Evolutionary conservation across 1,140 invertebrate species (phyloP).

Genomic region (Drosophila azteca): DNA sequence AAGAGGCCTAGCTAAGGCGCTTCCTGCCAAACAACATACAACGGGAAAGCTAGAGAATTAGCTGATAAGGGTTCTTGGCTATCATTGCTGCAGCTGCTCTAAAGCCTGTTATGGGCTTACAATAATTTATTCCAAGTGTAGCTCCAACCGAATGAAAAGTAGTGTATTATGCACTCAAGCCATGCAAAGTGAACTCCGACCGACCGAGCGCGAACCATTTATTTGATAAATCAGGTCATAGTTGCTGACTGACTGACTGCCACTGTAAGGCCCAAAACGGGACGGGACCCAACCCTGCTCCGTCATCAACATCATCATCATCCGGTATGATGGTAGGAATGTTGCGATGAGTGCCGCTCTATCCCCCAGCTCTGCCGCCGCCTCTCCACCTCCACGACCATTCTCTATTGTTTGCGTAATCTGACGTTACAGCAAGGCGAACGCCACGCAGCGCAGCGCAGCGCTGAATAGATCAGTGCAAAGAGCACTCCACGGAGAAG

Average conservation of each 20-base stretch:
- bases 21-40: too few species aligned
- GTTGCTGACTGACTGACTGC: constrained; percentile 63
- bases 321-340: constrained; percentile 44
- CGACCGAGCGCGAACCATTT: constrained; percentile 58
- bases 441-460: constrained; percentile 29
- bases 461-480: constrained; percentile 11
- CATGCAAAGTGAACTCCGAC: constrained; percentile 21
- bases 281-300: constrained; percentile 9
- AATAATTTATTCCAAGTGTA: constrained; percentile 41
- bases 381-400: background rate
- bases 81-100: too few species aligned
- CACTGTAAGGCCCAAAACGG: constrained; percentile 39
- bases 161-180: constrained; percentile 64
- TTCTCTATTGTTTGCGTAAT: constrained; percentile 71
- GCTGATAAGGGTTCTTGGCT: too few species aligned
- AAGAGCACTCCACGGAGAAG: too few species aligned
- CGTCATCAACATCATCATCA: constrained; percentile 1
- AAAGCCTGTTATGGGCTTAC: too few species aligned
- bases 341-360: constrained; percentile 4
- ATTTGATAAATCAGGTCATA: constrained; percentile 81
- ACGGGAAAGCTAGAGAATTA: too few species aligned
- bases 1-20: too few species aligned
- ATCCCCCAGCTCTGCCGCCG: background rate
- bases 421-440: constrained; percentile 67
- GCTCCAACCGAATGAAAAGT: constrained; percentile 60